phyloP scores from a whole-genome alignment of 2,888 invertebrate species.

The Dasysyrphus tricinctus region DNA sequence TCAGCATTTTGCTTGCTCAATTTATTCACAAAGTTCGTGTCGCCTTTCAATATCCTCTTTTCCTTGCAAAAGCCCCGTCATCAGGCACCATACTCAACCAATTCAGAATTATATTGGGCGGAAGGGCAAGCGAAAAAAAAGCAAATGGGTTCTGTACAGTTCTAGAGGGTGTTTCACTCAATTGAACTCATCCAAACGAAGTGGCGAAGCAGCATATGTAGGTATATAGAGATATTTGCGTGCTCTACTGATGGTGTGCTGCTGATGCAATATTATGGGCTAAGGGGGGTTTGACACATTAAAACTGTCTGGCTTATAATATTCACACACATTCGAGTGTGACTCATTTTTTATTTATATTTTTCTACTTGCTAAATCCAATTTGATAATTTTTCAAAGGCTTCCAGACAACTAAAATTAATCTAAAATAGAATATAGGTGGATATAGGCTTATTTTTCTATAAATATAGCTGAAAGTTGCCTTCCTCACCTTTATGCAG shows the following conservation, averaged over 20 bases:
- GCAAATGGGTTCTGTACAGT: slow-evolving; percentile 11
- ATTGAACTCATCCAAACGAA: slow-evolving; percentile 54
- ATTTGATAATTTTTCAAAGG: slow-evolving; percentile 56
- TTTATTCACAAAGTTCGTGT: slow-evolving; percentile 49
- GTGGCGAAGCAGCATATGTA: slow-evolving; percentile 20
- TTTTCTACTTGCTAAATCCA: slow-evolving; percentile 42
- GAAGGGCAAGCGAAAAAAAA: neutral
- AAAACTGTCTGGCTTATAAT: slow-evolving; percentile 29
- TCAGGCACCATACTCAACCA: slow-evolving; percentile 10
- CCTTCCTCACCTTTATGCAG: slow-evolving; percentile 5
- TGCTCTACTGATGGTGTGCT: neutral
- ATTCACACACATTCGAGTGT: slow-evolving; percentile 26
- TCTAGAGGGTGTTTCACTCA: slow-evolving; percentile 48
- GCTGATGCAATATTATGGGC: slow-evolving; percentile 10
- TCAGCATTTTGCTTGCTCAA: slow-evolving; percentile 39
- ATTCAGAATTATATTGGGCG: slow-evolving; percentile 26
- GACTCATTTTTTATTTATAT: slow-evolving; percentile 35
- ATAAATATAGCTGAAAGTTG: neutral
- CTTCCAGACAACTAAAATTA: slow-evolving; percentile 47
- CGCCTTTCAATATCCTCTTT: slow-evolving; percentile 28
- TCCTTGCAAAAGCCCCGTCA: neutral
- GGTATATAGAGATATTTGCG: neutral
- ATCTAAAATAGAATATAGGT: slow-evolving; percentile 32
- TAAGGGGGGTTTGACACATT: slow-evolving; percentile 44
- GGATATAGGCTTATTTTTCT: neutral